Evolutionary conservation across 1,140 invertebrate genomes (phyloP).

Genomic region (Hyposmocoma kahamanoa): DNA sequence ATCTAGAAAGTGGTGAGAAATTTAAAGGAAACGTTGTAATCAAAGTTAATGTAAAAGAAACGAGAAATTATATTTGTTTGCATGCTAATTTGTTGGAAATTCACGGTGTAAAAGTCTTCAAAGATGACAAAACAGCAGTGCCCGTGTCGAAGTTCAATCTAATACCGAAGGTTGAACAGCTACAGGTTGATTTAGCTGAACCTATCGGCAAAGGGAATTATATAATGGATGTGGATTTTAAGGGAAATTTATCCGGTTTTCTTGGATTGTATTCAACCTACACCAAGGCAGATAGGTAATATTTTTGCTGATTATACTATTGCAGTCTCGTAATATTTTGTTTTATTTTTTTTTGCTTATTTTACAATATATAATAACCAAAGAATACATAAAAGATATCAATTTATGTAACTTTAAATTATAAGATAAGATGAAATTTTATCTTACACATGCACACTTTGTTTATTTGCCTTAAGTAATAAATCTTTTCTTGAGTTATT

Average conservation of each 20-base stretch:
- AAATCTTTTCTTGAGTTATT: too few species aligned
- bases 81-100: conserved; percentile 81
- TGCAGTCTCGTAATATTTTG: too few species aligned
- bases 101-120: conserved; percentile 40
- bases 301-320: too few species aligned
- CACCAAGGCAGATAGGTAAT: too few species aligned
- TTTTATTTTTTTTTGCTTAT: too few species aligned
- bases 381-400: too few species aligned
- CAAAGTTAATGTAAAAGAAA: conserved; percentile 74
- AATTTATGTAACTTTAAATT: too few species aligned
- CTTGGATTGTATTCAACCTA: conserved; percentile 74
- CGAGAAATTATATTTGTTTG: conserved; percentile 78
- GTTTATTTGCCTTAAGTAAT: too few species aligned
- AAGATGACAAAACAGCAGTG: conserved; percentile 31
- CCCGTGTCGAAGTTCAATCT: conserved; percentile 36
- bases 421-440: too few species aligned
- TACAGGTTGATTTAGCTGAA: conserved; percentile 43
- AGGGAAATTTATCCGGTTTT: conserved; percentile 69
- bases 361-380: too few species aligned
- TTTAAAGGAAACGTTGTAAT: conserved; percentile 85
- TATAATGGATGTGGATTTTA: conserved; percentile 57
- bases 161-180: conserved; percentile 43
- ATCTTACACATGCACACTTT: too few species aligned
- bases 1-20: conserved; percentile 79
- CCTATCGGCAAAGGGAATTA: conserved; percentile 38